phyloP scores from a whole-genome alignment of 2,113 vertebrate species.

The Paramisgurnus dabryanus region DNA sequence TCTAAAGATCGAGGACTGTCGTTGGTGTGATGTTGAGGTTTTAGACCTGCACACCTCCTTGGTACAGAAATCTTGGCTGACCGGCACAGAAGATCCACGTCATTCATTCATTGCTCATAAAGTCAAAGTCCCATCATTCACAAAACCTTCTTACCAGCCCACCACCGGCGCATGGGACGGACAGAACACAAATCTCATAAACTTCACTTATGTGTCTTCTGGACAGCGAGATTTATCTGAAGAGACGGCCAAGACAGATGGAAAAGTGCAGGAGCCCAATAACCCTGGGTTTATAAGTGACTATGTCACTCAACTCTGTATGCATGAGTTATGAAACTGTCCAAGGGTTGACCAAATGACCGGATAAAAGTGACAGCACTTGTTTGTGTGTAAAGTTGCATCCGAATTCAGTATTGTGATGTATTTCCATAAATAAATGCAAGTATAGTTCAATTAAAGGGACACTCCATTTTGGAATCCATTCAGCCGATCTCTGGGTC shows the following conservation, averaged over 20 bases:
- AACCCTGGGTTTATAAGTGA: background rate
- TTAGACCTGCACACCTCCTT: constrained; percentile 32
- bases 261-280: background rate
- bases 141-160: background rate
- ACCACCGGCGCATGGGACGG: background rate
- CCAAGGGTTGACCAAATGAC: too few species aligned
- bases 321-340: too few species aligned
- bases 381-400: too few species aligned
- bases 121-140: background rate
- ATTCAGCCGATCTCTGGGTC: too few species aligned
- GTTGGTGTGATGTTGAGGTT: constrained; percentile 62
- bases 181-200: background rate
- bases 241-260: background rate
- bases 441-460: too few species aligned
- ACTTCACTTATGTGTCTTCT: constrained; percentile 42
- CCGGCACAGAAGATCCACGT: background rate
- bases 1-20: constrained; percentile 61
- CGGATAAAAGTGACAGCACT: too few species aligned
- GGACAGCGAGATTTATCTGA: background rate
- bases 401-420: too few species aligned
- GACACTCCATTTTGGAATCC: too few species aligned
- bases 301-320: background rate
- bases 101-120: background rate
- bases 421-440: too few species aligned
- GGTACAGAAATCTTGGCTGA: background rate